Base-by-base conservation (phyloP, 2,113 vertebrate genomes). In the Hippoglossus stenolepis region DNA sequence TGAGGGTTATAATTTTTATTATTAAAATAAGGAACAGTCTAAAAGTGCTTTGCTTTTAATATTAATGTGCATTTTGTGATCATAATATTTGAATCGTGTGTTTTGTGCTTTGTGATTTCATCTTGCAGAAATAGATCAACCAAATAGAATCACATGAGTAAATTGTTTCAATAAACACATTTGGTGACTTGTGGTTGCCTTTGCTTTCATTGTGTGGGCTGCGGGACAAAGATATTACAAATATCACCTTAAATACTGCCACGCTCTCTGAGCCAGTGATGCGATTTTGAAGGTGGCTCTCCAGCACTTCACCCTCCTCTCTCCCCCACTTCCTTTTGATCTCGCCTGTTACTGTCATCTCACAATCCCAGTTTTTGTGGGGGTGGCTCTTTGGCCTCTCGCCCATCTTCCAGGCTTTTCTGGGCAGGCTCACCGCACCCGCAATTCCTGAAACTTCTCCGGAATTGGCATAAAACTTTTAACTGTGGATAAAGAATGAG, bases 221-320 rank as follows among this genome's bases (percentile, higher is more conserved):
- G 43, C 60, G 54, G 74, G 77, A 87, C 77, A 85, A 84, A 83
- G 72, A 82, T 85, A 83, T 87, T 87, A 86, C 79, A 85, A 85
- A 87, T 78, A 79, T 85, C 77, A 86, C 80, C 85, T 83, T 83
- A 87, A 88, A 90, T 70, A 61, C 85, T 77, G 84, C 75, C 79
- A 86, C 62, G 64, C 83, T 83, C 60, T 8, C 82, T 89, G 72
- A 90, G 74, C 65, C 78, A 63, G 35, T 89, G 89, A 91, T 91
- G 82, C 63, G 87, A 89, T 89, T 91, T 83, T 51, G 35, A 80
- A 83, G 78, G 82, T 77, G 70, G 77, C 80, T 89, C 56, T 78
- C 74, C 63, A 80, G 75, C 76, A 83, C 81, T 77, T 77, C 79
- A 65, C 38, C 68, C 70, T 60, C 73, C 57, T 77, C 68, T 62